A percentile compares a stretch with the other conserved stretches of the same genome.
Conservation (phyloP, 2,888 invertebrate genomes). For the Rhamphomyia laevipes region DNA sequence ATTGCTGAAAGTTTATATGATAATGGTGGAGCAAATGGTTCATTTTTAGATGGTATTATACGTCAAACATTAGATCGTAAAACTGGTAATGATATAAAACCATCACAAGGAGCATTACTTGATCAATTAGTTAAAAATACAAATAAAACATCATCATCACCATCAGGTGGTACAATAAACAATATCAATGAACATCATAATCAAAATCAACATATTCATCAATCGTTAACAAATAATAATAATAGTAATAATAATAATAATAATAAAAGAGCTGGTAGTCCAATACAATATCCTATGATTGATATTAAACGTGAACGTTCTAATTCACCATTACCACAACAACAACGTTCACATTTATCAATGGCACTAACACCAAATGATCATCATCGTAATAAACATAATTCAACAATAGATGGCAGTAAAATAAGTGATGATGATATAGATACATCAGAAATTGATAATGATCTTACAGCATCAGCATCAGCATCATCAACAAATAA, state of each 20-base stretch:
- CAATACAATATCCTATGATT: slow-evolving; percentile 27
- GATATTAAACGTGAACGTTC: slow-evolving; percentile 47
- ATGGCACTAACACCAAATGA: slow-evolving; percentile 15
- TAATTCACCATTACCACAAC: slow-evolving; percentile 22
- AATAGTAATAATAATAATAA: slow-evolving; percentile 1
- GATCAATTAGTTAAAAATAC: slow-evolving; percentile 53
- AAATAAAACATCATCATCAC: slow-evolving; percentile 26
- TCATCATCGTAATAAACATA: slow-evolving; percentile 13
- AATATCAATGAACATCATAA: too few species aligned
- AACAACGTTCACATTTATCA: neutral
- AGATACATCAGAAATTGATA: neutral
- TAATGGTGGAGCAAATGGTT: slow-evolving; percentile 51
- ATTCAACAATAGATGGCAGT: neutral
- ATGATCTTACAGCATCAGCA: slow-evolving; percentile 12
- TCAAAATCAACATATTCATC: slow-evolving; percentile 22
- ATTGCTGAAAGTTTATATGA: slow-evolving; percentile 55
- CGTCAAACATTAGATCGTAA: slow-evolving; percentile 63
- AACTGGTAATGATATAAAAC: slow-evolving; percentile 37
- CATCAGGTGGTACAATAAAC: slow-evolving; percentile 5
- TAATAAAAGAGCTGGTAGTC: slow-evolving; percentile 32
- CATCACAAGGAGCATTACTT: slow-evolving; percentile 44
- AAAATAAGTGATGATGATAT: neutral
- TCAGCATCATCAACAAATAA: slow-evolving; percentile 14
- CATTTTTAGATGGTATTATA: slow-evolving; percentile 73
- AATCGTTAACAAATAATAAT: slow-evolving; percentile 5